A percentile compares a stretch with the other conserved stretches of the same genome.
These are phyloP conservation scores for Antennarius striatus DNA, from an alignment of 2,113 vertebrate species.

Conservation along the genomic window DNA sequence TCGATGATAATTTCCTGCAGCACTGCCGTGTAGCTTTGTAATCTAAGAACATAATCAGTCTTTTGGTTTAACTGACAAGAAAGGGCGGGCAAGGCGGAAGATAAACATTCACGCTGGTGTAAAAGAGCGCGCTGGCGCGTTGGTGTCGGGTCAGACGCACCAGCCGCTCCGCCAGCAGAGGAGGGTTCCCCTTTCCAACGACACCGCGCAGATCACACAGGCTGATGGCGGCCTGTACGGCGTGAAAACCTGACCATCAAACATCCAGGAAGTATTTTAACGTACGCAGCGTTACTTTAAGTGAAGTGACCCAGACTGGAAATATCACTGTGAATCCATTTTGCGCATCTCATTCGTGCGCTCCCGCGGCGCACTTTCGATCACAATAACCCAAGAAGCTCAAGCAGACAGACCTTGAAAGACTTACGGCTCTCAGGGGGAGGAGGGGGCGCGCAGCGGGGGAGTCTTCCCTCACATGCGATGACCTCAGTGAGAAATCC, in stretches of 20 bases:
- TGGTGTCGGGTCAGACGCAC: neutral
- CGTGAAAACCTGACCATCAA: neutral
- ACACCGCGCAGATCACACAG: neutral
- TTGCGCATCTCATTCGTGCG: slow-evolving; percentile 20
- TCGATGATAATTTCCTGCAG: too few relatives aligned
- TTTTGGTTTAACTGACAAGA: slow-evolving; percentile 50
- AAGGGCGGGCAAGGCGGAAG: slow-evolving; percentile 68
- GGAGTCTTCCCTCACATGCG: slow-evolving; percentile 63
- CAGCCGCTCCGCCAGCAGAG: neutral
- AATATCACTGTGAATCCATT: neutral
- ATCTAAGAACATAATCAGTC: too few relatives aligned
- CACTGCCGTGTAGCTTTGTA: too few relatives aligned
- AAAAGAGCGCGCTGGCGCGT: slow-evolving; percentile 23
- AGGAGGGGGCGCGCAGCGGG: slow-evolving; percentile 70
- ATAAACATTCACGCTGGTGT: slow-evolving; percentile 14
- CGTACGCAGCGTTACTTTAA: slow-evolving; percentile 11
- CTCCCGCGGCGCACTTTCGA: neutral
- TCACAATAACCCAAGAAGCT: slow-evolving; percentile 75
- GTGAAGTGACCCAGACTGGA: slow-evolving; percentile 63
- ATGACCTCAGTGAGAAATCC: slow-evolving; percentile 60
- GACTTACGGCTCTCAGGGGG: slow-evolving; percentile 59
- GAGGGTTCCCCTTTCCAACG: slow-evolving; percentile 65
- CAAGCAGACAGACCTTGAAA: slow-evolving; percentile 66
- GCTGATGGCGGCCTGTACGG: neutral
- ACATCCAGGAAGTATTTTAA: slow-evolving; percentile 12